Evolutionary conservation across 2,113 vertebrate species (phyloP).

Genomic region (Halichoerus grypus): DNA sequence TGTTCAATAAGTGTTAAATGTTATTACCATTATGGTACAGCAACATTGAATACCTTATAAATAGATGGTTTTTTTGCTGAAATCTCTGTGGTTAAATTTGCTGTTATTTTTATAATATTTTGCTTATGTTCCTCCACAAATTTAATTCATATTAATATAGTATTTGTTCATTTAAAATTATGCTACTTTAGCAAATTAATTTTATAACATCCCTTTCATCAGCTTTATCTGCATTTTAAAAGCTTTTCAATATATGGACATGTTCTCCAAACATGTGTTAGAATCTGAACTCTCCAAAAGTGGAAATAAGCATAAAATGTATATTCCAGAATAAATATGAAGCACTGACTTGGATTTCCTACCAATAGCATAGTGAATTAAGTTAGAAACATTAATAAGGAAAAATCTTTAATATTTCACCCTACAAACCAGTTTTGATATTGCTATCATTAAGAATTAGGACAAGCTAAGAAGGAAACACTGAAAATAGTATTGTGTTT

Average conservation of each 20-base stretch:
- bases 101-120: neutral
- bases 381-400: neutral
- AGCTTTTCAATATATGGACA: neutral
- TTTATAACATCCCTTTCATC: neutral
- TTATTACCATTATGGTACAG: neutral
- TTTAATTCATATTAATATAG: constrained; percentile 15
- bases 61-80: neutral
- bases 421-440: constrained; percentile 38
- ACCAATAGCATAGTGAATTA: neutral
- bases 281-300: constrained; percentile 9
- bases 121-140: neutral
- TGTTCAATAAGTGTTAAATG: neutral
- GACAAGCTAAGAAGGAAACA: neutral
- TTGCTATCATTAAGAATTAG: constrained; percentile 24
- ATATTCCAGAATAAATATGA: constrained; percentile 12
- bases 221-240: constrained; percentile 41
- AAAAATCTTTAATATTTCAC: neutral
- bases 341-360: neutral
- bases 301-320: constrained; percentile 47
- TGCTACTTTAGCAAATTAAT: neutral
- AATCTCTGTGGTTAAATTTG: constrained; percentile 6
- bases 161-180: constrained; percentile 10
- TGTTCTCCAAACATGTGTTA: neutral
- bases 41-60: neutral
- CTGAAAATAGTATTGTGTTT: neutral